Percentiles rank a stretch among this genome's conserved stretches.
phyloP scores from a whole-genome alignment of 2,113 vertebrate species.

The Rhagologus leucostigma region DNA sequence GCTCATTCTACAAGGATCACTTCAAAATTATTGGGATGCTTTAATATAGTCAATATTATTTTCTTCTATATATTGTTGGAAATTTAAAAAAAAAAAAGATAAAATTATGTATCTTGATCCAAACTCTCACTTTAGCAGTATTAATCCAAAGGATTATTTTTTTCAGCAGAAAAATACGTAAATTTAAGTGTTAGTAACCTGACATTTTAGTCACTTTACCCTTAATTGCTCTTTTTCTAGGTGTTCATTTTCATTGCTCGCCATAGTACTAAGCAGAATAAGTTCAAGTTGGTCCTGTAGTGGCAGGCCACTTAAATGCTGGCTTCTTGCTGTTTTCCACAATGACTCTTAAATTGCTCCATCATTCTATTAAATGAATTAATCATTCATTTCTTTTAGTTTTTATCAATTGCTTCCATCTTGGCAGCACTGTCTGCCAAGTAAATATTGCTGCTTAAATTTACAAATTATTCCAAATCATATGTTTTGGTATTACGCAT shows the following conservation, averaged over 20 bases:
- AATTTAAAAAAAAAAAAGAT: neutral
- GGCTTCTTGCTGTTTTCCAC: neutral
- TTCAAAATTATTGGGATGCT: neutral
- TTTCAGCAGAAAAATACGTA: neutral
- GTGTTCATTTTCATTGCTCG: neutral
- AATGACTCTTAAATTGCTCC: neutral
- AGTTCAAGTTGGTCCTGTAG: neutral
- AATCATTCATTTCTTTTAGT: neutral
- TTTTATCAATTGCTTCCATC: neutral
- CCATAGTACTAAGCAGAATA: neutral
- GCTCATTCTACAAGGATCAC: neutral
- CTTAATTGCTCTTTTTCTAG: neutral
- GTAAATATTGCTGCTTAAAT: neutral
- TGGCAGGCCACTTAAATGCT: neutral
- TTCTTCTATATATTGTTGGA: neutral
- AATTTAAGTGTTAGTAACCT: neutral
- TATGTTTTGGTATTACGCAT: neutral
- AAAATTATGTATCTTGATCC: neutral
- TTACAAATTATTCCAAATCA: neutral
- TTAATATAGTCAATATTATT: neutral
- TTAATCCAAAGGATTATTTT: neutral
- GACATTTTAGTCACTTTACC: neutral
- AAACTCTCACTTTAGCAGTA: neutral
- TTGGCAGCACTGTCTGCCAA: neutral
- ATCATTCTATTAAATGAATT: neutral